phyloP scores from a whole-genome alignment of 2,113 vertebrate species.

The Riparia riparia region DNA sequence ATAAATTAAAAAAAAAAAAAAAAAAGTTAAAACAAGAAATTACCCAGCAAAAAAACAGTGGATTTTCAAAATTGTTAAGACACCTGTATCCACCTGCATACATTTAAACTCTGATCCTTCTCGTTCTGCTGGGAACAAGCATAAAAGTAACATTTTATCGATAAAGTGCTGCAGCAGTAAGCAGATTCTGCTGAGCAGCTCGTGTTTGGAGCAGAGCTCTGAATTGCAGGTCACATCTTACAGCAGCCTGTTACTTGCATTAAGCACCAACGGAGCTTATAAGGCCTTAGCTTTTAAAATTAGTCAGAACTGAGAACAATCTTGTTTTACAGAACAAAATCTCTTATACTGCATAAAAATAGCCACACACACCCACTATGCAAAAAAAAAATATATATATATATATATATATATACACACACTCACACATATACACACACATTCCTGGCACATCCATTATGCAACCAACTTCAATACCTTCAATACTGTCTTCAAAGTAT shows the following conservation, averaged over 20 bases:
- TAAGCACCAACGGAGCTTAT: background rate
- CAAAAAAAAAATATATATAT: background rate
- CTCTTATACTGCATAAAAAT: background rate
- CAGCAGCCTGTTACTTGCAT: background rate
- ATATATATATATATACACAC: no score
- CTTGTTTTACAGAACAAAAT: background rate
- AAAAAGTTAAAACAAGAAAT: background rate
- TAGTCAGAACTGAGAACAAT: background rate
- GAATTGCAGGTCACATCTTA: background rate
- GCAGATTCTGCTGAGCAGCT: background rate
- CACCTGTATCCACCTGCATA: background rate
- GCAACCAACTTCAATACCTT: background rate
- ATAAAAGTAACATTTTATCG: background rate
- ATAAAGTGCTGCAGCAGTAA: background rate
- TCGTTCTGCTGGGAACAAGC: fast-evolving
- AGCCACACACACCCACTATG: background rate
- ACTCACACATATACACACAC: no score
- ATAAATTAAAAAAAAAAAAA: background rate
- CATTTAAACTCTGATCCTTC: background rate
- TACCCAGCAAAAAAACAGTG: fast-evolving
- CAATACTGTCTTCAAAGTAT: background rate
- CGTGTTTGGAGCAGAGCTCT: background rate
- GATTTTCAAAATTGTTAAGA: background rate
- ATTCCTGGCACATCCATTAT: background rate
- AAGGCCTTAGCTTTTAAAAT: background rate